phyloP scores from a whole-genome alignment of 2,113 vertebrate genomes.

The Corydoras maculifer region DNA sequence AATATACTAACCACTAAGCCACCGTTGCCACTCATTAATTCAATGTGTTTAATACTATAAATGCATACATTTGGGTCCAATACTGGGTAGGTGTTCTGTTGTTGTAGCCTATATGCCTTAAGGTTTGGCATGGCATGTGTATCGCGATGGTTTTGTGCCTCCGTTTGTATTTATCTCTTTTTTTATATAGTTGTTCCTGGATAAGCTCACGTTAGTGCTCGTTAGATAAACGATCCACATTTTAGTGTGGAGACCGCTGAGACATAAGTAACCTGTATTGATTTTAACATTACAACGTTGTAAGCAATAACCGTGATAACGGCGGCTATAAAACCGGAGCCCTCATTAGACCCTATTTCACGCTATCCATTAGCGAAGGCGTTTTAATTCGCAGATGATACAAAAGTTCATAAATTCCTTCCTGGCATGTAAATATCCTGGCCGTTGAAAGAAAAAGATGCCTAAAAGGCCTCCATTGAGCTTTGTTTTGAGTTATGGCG shows the following conservation, averaged over 20 bases:
- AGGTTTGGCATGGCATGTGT: too few species aligned
- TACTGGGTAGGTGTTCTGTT: too few species aligned
- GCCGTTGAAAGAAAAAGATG: neutral
- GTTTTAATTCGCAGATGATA: constrained; percentile 30
- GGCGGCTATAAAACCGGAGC: constrained; percentile 39
- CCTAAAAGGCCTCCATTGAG: constrained; percentile 9
- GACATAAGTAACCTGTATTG: constrained; percentile 44
- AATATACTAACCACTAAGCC: too few species aligned
- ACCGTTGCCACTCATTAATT: too few species aligned
- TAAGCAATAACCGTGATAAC: constrained; percentile 45
- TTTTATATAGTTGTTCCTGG: constrained; percentile 4
- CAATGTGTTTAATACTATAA: too few species aligned
- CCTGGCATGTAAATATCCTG: constrained; percentile 12
- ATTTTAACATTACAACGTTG: constrained; percentile 45
- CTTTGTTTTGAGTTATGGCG: constrained; percentile 27
- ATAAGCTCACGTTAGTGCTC: constrained; percentile 21
- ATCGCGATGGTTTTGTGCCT: too few species aligned
- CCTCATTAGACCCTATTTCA: constrained; percentile 41
- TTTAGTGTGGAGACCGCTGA: constrained; percentile 12
- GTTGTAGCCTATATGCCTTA: too few species aligned
- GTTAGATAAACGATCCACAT: constrained; percentile 34
- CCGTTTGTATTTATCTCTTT: too few species aligned
- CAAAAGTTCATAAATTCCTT: constrained; percentile 26
- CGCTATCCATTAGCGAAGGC: constrained; percentile 30
- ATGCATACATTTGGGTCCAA: too few species aligned